phyloP scores from a whole-genome alignment of 2,888 invertebrate genomes.

The Pollenia amentaria region DNA sequence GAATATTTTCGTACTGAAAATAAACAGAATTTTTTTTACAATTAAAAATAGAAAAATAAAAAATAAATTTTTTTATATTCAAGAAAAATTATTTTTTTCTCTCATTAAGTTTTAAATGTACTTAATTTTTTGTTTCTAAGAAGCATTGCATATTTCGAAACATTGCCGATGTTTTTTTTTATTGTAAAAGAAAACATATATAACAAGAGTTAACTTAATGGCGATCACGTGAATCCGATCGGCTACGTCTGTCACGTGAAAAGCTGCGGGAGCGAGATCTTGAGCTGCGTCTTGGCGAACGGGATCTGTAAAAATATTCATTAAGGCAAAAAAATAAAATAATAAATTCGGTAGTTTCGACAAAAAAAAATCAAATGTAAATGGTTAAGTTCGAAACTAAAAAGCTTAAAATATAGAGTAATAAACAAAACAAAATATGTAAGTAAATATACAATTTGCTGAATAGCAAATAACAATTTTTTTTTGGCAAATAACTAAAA shows the following conservation, averaged over 20 bases:
- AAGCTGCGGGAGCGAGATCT: slow-evolving; percentile 86
- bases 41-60: slow-evolving; percentile 52
- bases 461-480: slow-evolving; percentile 42
- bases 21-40: slow-evolving; percentile 49
- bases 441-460: slow-evolving; percentile 52
- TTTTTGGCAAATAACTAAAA: slow-evolving; percentile 43
- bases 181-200: slow-evolving; percentile 28
- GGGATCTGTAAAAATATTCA: slow-evolving; percentile 82
- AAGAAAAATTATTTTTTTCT: slow-evolving; percentile 9
- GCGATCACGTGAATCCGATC: slow-evolving; percentile 87
- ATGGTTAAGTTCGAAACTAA: slow-evolving; percentile 52
- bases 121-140: slow-evolving; percentile 21
- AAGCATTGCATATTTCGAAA: slow-evolving; percentile 41
- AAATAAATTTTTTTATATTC: slow-evolving; percentile 21
- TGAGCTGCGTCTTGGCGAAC: slow-evolving; percentile 83
- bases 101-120: slow-evolving; percentile 1
- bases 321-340: slow-evolving; percentile 70
- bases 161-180: slow-evolving; percentile 26
- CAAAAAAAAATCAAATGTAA: slow-evolving; percentile 27
- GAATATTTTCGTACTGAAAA: slow-evolving; percentile 65
- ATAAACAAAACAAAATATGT: slow-evolving; percentile 20
- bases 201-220: slow-evolving; percentile 81
- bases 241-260: slow-evolving; percentile 86
- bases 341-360: slow-evolving; percentile 47
- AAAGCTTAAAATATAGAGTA: slow-evolving; percentile 24